Base-by-base conservation (phyloP, 2,113 vertebrate species). In the Orthonyx spaldingii region DNA sequence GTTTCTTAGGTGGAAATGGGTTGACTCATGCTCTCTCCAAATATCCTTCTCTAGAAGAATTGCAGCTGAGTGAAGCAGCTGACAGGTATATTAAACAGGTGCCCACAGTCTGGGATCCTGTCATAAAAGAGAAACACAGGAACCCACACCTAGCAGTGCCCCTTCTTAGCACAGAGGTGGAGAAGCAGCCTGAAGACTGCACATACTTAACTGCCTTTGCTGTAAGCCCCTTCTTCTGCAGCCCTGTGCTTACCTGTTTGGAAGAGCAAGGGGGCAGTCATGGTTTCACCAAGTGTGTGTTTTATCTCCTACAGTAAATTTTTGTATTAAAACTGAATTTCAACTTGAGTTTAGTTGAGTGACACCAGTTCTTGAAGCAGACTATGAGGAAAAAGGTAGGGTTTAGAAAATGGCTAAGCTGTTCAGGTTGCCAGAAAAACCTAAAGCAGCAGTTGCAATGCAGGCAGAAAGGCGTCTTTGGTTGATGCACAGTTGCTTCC, bases 401-500 rank as follows among this genome's bases (percentile, higher is more conserved):
- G 55, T 90, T 77, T 6, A 65, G 66, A 56, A 93, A 76, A 78
- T 41, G 76, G 76, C 26, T 28, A 79, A 78, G 87, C 79, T 91
- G 49, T 84, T 87, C 49, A 56, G 59, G 68, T 47, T 79, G 63
- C 60, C 53, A 74, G 63, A 66, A 47, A 72, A 77, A 78, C 35
- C 37, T 83, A 75, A 76, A 49, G 69, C 3, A 83, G 90, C 90
- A 79, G 94, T 11, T 84, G 90, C 72, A 77, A 52, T 23, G 86
- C 84, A 92, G 94, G 94, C 94, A 94, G 11, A 84, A 88, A 94
- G 89, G 94, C 26, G 76, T 97, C 97, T 98, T 97, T 97, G 98
- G 97, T 93, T 37, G 84, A 96, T 97, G 89, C 13, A 35, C 59
- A 57, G 56, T 87, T 86, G 63, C 56, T 97, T 90, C 65, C 55